Evolutionary conservation across 35 echinoderm and acorn worm species (phyloP).

Genomic region (Ophiothrix spiculata): DNA sequence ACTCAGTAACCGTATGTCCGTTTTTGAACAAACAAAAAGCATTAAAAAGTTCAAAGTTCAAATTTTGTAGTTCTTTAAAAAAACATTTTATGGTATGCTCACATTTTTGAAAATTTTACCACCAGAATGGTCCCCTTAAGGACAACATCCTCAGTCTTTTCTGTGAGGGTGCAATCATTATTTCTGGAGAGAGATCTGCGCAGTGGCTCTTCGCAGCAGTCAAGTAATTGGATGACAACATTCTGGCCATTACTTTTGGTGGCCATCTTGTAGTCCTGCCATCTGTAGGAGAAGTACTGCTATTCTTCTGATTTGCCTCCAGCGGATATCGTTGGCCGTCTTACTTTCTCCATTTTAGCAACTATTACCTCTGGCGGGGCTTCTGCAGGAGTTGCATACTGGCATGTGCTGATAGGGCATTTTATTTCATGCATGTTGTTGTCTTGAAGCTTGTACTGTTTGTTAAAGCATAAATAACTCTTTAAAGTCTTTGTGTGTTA

Average conservation of each 20-base stretch:
- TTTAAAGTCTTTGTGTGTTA: too few relatives aligned
- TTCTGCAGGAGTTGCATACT: not conserved
- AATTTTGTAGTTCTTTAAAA: too few relatives aligned
- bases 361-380: not conserved
- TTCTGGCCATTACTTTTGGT: slow-evolving; percentile 38
- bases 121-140: too few relatives aligned
- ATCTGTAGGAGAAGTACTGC: slow-evolving; percentile 43
- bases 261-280: slow-evolving; percentile 60
- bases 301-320: slow-evolving; percentile 46
- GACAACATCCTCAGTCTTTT: slow-evolving; percentile 26
- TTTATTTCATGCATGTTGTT: too few relatives aligned
- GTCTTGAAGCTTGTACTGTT: too few relatives aligned
- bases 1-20: too few relatives aligned
- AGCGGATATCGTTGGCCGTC: slow-evolving; percentile 21
- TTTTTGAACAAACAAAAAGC: too few relatives aligned
- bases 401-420: not conserved
- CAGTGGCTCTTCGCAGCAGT: slow-evolving; percentile 45
- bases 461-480: too few relatives aligned
- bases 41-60: too few relatives aligned
- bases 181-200: slow-evolving; percentile 35
- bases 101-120: too few relatives aligned
- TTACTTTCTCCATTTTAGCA: slow-evolving; percentile 58
- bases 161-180: slow-evolving; percentile 20
- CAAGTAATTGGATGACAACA: slow-evolving; percentile 34
- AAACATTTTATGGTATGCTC: too few relatives aligned